Evolutionary conservation across 2,797 vertebrate genomes (phyloP).

Genomic region (Carapus acus): DNA sequence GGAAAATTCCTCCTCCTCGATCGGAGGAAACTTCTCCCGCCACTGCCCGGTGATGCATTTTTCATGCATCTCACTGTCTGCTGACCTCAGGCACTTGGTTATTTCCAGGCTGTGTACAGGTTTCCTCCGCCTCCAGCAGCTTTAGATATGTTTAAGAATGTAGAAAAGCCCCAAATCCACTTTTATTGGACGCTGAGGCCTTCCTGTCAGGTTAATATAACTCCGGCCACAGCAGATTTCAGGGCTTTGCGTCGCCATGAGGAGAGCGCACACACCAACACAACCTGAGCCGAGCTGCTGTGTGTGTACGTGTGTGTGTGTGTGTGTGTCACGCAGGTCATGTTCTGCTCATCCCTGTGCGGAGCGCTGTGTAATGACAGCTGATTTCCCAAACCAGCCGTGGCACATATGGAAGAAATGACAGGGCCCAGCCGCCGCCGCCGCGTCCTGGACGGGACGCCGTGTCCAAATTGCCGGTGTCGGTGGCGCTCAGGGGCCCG

Average conservation of each 20-base stretch:
- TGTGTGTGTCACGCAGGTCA: not conserved
- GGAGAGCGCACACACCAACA: too few relatives aligned
- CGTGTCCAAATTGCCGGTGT: constrained; percentile 18
- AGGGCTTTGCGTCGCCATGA: too few relatives aligned
- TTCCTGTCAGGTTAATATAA: not conserved
- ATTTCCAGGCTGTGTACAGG: too few relatives aligned
- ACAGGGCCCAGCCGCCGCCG: not conserved
- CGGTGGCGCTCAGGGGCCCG: constrained; percentile 23
- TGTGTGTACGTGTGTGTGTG: not conserved
- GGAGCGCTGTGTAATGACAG: not conserved
- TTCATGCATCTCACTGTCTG: too few relatives aligned
- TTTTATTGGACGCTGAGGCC: not conserved
- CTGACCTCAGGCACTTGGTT: too few relatives aligned
- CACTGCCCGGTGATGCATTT: too few relatives aligned
- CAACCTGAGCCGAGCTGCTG: too few relatives aligned
- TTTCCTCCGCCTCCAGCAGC: not conserved
- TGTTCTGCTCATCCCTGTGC: not conserved
- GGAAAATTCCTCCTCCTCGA: too few relatives aligned
- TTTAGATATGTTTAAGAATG: not conserved
- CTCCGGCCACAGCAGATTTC: not conserved
- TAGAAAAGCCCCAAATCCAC: not conserved
- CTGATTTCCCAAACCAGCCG: constrained; percentile 6
- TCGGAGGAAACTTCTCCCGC: too few relatives aligned
- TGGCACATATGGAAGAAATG: constrained; percentile 21
- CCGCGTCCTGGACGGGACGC: constrained; percentile 8